Percentiles rank a stretch among this genome's conserved stretches.
These are phyloP conservation scores for Baronia brevicornis DNA, from an alignment of 2,888 invertebrate species.

Conservation along the genomic window DNA sequence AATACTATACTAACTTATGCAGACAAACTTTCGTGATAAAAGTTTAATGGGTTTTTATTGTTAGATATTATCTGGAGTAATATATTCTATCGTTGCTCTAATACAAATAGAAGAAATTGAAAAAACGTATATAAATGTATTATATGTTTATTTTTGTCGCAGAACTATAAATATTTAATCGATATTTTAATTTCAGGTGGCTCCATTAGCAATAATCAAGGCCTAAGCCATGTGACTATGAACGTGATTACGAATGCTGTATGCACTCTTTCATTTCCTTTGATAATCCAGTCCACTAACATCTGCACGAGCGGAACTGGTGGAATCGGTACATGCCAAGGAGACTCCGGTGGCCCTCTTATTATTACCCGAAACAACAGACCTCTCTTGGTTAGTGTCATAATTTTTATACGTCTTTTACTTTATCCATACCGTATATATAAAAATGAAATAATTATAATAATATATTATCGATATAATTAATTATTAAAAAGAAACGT, in stretches of 20 bases:
- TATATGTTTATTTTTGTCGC: background rate
- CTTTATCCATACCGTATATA: background rate
- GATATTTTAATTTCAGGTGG: slow-evolving; percentile 18
- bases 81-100: no score
- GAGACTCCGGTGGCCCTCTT: slow-evolving; percentile 55
- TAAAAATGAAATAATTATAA: background rate
- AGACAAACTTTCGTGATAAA: no score
- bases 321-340: slow-evolving; percentile 32
- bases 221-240: slow-evolving; percentile 27
- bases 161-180: background rate
- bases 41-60: no score
- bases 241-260: slow-evolving; percentile 34
- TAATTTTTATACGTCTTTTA: background rate
- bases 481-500: no score
- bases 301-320: slow-evolving; percentile 29
- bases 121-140: background rate
- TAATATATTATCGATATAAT: no score
- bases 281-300: slow-evolving; percentile 30
- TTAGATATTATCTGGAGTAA: no score
- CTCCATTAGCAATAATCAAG: slow-evolving; percentile 20
- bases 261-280: slow-evolving; percentile 28
- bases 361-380: slow-evolving; percentile 22
- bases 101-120: no score
- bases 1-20: no score
- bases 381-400: slow-evolving; percentile 31